phyloP scores from a whole-genome alignment of 1,140 invertebrate species.

The Acyrthosiphon pisum region DNA sequence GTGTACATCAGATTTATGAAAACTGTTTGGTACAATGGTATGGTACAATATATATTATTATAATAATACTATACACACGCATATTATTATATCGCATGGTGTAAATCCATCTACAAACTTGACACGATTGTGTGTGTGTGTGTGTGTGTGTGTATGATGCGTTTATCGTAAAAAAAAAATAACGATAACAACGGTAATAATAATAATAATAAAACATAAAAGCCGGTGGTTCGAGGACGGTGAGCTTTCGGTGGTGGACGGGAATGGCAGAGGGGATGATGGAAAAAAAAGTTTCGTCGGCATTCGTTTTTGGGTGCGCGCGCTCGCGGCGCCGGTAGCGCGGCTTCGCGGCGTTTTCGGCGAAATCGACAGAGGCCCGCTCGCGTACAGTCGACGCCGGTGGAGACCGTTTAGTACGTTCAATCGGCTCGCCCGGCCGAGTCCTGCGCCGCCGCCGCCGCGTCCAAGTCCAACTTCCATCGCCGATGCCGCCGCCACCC shows the following conservation, averaged over 20 bases:
- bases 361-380: conserved; percentile 1
- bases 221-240: background rate
- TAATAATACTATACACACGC: background rate
- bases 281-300: background rate
- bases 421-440: conserved; percentile 54
- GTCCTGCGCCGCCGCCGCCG: conserved; percentile 26
- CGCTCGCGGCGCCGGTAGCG: background rate
- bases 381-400: background rate
- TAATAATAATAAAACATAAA: conserved; percentile 9
- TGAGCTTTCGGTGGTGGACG: background rate
- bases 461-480: background rate
- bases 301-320: background rate
- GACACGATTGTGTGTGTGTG: background rate
- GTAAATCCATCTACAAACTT: background rate
- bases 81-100: too few species aligned
- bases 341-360: background rate
- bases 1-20: too few species aligned
- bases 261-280: background rate
- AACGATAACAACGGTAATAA: background rate
- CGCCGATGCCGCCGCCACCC: conserved; percentile 20
- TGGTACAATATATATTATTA: background rate
- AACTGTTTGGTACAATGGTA: background rate
- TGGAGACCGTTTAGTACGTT: conserved; percentile 41
- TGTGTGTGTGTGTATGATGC: background rate
- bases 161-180: background rate